A percentile compares a stretch with the other conserved stretches of the same genome.
Conservation (phyloP, 2,113 vertebrate genomes). For the Meles meles region DNA sequence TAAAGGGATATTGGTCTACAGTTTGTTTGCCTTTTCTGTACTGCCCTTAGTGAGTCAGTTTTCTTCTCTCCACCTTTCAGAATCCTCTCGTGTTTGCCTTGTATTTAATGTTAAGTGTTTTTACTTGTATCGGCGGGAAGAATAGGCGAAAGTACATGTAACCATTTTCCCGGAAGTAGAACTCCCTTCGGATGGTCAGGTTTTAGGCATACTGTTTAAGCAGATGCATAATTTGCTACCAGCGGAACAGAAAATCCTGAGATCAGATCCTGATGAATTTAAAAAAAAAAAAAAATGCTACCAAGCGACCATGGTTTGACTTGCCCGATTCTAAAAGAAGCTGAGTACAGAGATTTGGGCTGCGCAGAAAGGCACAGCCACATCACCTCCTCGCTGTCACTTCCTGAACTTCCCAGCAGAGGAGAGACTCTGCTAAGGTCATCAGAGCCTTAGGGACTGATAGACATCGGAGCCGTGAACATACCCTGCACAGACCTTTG, state of each 20-base stretch:
- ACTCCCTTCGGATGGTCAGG: neutral
- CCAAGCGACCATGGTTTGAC: neutral
- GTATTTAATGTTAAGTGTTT: neutral
- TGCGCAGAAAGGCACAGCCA: neutral
- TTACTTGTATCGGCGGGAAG: neutral
- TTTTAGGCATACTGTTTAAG: neutral
- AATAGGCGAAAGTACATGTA: neutral
- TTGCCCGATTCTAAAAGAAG: neutral
- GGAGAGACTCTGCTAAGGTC: neutral
- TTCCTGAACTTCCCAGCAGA: neutral
- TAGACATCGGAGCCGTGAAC: no score
- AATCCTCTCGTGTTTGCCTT: neutral
- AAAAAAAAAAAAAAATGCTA: neutral
- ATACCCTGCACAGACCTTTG: neutral
- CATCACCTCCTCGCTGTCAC: accelerated
- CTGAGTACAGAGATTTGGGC: neutral
- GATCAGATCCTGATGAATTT: neutral
- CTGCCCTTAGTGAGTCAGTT: neutral
- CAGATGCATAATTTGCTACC: neutral
- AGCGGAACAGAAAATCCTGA: neutral
- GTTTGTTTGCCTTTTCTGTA: neutral
- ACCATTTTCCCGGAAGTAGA: neutral
- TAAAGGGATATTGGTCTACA: neutral
- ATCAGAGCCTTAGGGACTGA: neutral
- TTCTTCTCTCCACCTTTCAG: neutral